phyloP scores from a whole-genome alignment of 2,888 invertebrate species.

The Melanophora roralis region DNA sequence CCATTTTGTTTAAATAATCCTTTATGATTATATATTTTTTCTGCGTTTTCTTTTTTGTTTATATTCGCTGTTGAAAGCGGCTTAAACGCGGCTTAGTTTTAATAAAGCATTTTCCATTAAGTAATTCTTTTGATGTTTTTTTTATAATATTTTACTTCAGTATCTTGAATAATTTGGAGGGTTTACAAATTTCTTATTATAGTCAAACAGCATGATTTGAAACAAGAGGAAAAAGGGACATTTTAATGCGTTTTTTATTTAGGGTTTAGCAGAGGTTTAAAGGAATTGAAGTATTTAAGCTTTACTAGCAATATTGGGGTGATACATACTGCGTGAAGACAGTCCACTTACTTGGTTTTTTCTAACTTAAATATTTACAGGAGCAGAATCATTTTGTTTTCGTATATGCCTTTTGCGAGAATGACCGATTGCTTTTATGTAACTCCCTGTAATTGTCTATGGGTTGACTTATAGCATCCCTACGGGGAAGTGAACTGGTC shows the following conservation, averaged over 20 bases:
- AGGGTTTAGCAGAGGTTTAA: neutral
- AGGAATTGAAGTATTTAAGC: neutral
- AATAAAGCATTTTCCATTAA: neutral
- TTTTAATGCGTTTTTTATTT: neutral
- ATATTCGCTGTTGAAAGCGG: neutral
- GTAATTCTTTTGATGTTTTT: neutral
- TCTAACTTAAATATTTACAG: no score
- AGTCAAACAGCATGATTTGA: constrained; percentile 4
- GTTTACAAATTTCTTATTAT: neutral
- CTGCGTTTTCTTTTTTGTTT: no score
- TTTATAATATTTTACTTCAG: neutral
- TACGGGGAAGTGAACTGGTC: no score
- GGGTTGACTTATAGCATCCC: no score
- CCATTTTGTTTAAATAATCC: neutral
- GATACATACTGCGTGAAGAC: no score
- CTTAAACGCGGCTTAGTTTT: neutral
- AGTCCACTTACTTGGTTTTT: no score
- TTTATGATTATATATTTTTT: neutral
- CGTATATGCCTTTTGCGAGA: no score
- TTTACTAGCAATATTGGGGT: no score
- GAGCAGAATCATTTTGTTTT: no score
- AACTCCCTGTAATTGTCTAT: no score
- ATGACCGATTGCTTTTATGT: no score
- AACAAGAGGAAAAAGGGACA: neutral
- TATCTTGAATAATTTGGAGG: neutral